Conservation (phyloP, 2,113 vertebrate species). For the Stomatorhinus ivindoensis region DNA sequence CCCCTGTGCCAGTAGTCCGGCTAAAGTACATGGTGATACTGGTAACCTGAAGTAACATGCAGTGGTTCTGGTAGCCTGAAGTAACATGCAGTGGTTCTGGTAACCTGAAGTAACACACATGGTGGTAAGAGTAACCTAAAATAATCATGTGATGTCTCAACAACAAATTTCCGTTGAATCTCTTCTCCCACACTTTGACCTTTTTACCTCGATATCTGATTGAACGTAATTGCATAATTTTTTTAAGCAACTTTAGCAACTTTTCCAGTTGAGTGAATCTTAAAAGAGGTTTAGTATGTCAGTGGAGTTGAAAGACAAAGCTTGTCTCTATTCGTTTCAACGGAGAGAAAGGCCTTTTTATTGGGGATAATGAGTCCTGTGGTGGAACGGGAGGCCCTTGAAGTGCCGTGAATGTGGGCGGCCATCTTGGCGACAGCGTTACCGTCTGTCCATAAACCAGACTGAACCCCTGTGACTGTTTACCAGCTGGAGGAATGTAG, state of each 20-base stretch:
- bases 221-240: constrained; percentile 31
- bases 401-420: neutral
- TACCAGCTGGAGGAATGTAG: neutral
- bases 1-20: neutral
- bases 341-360: constrained; percentile 48
- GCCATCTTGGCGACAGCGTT: neutral
- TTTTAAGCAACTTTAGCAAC: constrained; percentile 26
- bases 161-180: neutral
- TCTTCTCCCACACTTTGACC: constrained; percentile 18
- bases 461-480: neutral
- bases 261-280: constrained; percentile 45
- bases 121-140: neutral
- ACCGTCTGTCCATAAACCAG: neutral
- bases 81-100: too few species aligned
- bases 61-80: neutral
- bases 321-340: constrained; percentile 44
- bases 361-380: constrained; percentile 56
- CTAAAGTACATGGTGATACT: neutral
- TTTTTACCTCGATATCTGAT: constrained; percentile 3
- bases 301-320: constrained; percentile 49
- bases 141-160: neutral
- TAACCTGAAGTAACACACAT: neutral
- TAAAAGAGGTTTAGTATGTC: constrained; percentile 49
- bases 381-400: constrained; percentile 31
- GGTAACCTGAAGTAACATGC: neutral